phyloP scores from a whole-genome alignment of 2,113 vertebrate genomes.

The Rattus norvegicus region DNA sequence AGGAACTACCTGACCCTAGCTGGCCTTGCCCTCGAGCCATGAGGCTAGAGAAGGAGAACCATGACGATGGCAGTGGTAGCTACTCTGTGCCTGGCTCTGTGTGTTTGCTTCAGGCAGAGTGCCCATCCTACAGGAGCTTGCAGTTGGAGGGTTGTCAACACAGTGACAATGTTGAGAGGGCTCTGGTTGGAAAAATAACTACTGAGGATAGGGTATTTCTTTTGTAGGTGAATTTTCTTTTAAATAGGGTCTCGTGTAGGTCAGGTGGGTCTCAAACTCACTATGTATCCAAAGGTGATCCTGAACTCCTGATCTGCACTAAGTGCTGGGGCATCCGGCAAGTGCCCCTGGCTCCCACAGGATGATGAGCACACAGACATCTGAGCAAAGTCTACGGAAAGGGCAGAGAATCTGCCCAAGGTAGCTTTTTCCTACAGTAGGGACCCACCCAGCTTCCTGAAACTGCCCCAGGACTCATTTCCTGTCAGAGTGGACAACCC shows the following conservation, averaged over 20 bases:
- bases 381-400: neutral
- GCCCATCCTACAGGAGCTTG: neutral
- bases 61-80: too few relatives aligned
- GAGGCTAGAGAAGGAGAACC: neutral
- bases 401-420: neutral
- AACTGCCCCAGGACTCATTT: neutral
- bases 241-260: neutral
- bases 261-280: neutral
- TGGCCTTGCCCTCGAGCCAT: neutral
- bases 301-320: neutral
- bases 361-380: neutral
- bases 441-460: neutral
- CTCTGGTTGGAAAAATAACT: neutral
- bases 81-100: neutral
- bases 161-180: neutral
- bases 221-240: neutral
- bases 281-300: neutral
- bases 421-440: neutral
- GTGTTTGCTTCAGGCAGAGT: too few relatives aligned
- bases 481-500: neutral
- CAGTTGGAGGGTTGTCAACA: neutral
- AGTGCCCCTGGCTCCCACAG: neutral
- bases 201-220: neutral
- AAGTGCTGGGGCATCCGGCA: neutral
- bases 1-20: neutral